Base-by-base conservation (phyloP, 2,888 invertebrate genomes). In the Nycteola revayana region DNA sequence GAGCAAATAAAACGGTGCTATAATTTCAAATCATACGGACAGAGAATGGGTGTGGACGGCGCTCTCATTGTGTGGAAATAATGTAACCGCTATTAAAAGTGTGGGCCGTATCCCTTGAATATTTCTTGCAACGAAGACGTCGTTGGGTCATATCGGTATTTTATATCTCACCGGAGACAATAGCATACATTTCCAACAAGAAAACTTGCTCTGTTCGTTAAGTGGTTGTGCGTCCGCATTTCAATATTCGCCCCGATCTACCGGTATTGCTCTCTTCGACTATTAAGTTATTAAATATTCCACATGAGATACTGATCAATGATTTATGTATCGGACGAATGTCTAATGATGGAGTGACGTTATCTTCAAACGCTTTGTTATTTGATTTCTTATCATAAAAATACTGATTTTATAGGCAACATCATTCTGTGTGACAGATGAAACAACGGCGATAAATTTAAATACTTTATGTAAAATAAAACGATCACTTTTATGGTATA, bases 1-100 rank as follows among this genome's bases (percentile, higher is more conserved):
- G 86, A 87, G 85, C 88, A 87, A 87, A 88, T 87, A 88, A 88
- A 88, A 87, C 78, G 84, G 86, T 86, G 88, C 87, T 86, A 88
- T 87, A 88, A 88, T 88, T 87, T 88, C 88, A 88, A 88, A 88
- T 88, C 88, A 87, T 88, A 86, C 82, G 86, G 87, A 88, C 88
- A 87, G 86, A 88, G 88, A 88, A 87, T 88, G 88, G 88, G 88
- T 87, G 88, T 88, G 88, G 88, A 88, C 84, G 83, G 80, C 82
- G 82, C 75, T 84, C 85, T 87, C 87, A 88, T 88, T 88, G 88
- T 88, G 88, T 88, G 88, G 88, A 88, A 88, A 88, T 88, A 85
- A 87, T 88, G 88, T 86, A 87, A 87, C 86, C 83, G 75, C 88
- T 86, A 88, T 88, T 87, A 88, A 87, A 87, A 88, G 88, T 88